Base-by-base conservation (phyloP, 2,113 vertebrate genomes). In the Osmerus eperlanus region DNA sequence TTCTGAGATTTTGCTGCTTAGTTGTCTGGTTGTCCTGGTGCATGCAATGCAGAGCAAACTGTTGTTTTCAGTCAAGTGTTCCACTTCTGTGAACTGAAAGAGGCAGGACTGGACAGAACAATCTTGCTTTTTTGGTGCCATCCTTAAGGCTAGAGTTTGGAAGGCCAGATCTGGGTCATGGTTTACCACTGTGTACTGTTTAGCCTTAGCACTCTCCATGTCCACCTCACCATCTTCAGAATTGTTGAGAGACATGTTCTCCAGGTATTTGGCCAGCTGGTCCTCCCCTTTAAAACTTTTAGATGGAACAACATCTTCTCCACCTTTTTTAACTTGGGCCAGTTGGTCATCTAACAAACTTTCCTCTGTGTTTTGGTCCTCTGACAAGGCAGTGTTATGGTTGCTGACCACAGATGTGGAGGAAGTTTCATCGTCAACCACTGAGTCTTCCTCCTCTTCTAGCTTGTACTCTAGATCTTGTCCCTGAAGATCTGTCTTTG, bases 41-140 rank as follows among this genome's bases (percentile, higher is more conserved):
- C 97, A 99, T 0, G 93, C 90, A 74, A 96, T 91, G 87, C 97
- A 99, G 16, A 97, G 91, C 54, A 99, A 89, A 80, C 94, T 95
- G 90, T 99, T 98, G 61, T 89, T 94, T 72, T 94, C 93, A 0
- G 84, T 94, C 55, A 99, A 93, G 9, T 93, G 93, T 85, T 99
- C 97, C 28, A 95, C 96, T 23, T 92, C 91, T 12, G 96, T 99
- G 77, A 99, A 99, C 68, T 97, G 95, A 83, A 93, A 94, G 0
- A 99, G 93, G 74, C 95, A 96, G 8, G 95, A 93, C 62, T 93
- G 82, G 32, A 98, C 80, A 0, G 97, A 98, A 77, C 92, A 92
- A 64, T 95, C 95, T 36, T 95, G 93, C 0, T 76, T 82, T 65
- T 84, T 92, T 4, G 92, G 87, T 2, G 79, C 67, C n/a, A 83